Evolutionary conservation across 2,888 invertebrate genomes (phyloP).

Genomic region (Andrena bucephala): DNA sequence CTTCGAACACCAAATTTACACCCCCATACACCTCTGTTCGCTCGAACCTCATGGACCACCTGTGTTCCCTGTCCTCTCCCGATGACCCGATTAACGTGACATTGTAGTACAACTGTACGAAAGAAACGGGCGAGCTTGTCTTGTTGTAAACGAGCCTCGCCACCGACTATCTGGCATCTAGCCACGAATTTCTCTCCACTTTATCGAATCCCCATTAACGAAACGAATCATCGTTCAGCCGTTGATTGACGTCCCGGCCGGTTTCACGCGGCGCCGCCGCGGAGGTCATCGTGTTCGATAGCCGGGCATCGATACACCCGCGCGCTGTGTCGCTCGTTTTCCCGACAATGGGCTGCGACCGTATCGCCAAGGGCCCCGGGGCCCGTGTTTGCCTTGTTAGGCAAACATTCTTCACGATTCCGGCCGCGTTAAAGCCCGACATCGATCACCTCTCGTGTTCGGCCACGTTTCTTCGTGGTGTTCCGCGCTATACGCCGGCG

Average conservation of each 20-base stretch:
- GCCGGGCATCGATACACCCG: constrained; percentile 63
- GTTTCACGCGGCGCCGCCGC: constrained; percentile 57
- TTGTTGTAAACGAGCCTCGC: neutral
- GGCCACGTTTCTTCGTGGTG: constrained; percentile 52
- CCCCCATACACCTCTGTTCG: too few species aligned
- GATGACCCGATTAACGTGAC: neutral
- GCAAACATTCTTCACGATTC: constrained; percentile 74
- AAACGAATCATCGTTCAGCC: constrained; percentile 30
- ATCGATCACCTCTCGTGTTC: constrained; percentile 73
- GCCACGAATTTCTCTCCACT: constrained; percentile 46
- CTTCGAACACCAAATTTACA: neutral
- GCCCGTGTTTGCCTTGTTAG: constrained; percentile 76
- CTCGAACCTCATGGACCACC: neutral
- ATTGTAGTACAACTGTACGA: neutral
- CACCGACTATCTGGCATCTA: constrained; percentile 21
- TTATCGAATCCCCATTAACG: constrained; percentile 42
- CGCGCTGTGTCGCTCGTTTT: constrained; percentile 69
- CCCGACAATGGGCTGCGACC: constrained; percentile 64
- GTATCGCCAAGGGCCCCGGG: constrained; percentile 51
- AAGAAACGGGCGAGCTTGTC: neutral
- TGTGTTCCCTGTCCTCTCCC: neutral
- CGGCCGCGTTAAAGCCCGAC: constrained; percentile 72
- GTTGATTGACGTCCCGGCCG: constrained; percentile 68
- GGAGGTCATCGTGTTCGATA: constrained; percentile 60
- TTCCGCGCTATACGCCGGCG: constrained; percentile 40